Percentiles rank a stretch among this genome's conserved stretches.
These are phyloP conservation scores for Eupithecia vulgata DNA, from an alignment of 2,888 invertebrate species.

Conservation along the genomic window DNA sequence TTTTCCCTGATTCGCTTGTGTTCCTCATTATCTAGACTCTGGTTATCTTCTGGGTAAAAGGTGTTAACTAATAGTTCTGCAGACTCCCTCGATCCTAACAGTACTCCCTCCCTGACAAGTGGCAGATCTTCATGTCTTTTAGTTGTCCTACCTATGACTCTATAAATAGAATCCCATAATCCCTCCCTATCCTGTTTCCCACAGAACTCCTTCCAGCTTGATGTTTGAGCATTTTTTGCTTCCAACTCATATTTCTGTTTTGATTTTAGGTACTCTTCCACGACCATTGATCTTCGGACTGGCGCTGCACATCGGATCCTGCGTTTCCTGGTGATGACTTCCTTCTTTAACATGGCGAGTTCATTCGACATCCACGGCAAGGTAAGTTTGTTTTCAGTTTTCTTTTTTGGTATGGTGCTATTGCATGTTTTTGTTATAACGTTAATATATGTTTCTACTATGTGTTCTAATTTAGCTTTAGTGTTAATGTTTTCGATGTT, in stretches of 20 bases:
- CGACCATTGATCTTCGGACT: background rate
- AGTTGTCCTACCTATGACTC: slow-evolving; percentile 20
- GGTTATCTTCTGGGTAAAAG: slow-evolving; percentile 29
- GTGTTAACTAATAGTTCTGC: slow-evolving; percentile 20
- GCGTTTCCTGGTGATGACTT: slow-evolving; percentile 10
- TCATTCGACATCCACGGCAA: slow-evolving; percentile 32
- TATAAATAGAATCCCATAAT: slow-evolving; percentile 31
- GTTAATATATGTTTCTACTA: background rate
- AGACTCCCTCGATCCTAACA: slow-evolving; percentile 2
- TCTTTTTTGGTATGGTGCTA: background rate
- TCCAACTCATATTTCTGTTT: slow-evolving; percentile 5
- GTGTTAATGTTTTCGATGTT: slow-evolving; percentile 21
- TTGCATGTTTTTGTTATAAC: background rate
- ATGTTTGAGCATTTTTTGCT: slow-evolving; percentile 23
- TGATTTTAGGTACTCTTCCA: slow-evolving; percentile 9
- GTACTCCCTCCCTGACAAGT: background rate
- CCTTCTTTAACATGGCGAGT: slow-evolving; percentile 8
- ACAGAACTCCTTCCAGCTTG: slow-evolving; percentile 42
- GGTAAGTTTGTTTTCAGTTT: slow-evolving; percentile 1
- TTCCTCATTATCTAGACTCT: slow-evolving; percentile 13
- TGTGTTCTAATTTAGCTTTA: background rate
- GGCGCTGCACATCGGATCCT: slow-evolving; percentile 11
- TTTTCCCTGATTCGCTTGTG: slow-evolving; percentile 13
- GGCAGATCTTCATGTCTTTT: slow-evolving; percentile 23
- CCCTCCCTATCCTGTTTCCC: slow-evolving; percentile 29